Conservation (phyloP, 2,113 vertebrate species). For the Electrona antarctica region DNA sequence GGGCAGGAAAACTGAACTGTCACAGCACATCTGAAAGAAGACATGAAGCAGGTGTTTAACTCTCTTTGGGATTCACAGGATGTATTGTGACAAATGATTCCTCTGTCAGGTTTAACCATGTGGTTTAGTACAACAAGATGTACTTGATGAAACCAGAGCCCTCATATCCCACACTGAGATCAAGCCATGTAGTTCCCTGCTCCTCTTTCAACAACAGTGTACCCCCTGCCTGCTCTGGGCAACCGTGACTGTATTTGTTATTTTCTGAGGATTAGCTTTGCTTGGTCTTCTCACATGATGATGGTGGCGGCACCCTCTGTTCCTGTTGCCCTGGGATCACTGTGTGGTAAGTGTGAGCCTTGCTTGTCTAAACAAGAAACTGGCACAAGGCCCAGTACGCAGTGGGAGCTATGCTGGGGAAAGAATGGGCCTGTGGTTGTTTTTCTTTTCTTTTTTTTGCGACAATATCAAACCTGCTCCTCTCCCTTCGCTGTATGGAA, state of each 20-base stretch:
- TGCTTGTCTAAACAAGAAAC: slow-evolving; percentile 41
- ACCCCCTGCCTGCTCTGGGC: slow-evolving; percentile 26
- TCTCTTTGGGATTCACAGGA: too few relatives aligned
- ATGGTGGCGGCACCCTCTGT: slow-evolving; percentile 42
- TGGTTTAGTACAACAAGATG: too few relatives aligned
- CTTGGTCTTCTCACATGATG: slow-evolving; percentile 50
- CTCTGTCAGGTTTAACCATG: too few relatives aligned
- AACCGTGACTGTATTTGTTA: slow-evolving; percentile 24
- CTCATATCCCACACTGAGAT: background rate
- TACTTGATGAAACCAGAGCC: background rate
- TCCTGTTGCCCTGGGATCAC: slow-evolving; percentile 24
- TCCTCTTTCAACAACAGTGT: slow-evolving; percentile 12
- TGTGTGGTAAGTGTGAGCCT: slow-evolving; percentile 39
- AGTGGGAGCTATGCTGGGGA: too few relatives aligned
- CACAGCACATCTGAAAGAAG: too few relatives aligned
- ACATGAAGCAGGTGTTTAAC: too few relatives aligned
- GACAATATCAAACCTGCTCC: too few relatives aligned
- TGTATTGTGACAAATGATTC: too few relatives aligned
- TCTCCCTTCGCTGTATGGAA: background rate
- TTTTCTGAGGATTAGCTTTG: slow-evolving; percentile 25
- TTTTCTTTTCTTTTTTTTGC: too few relatives aligned
- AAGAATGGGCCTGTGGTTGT: too few relatives aligned
- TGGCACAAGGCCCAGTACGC: slow-evolving; percentile 23
- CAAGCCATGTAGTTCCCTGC: background rate
- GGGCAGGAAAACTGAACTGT: too few relatives aligned